A percentile compares a stretch with the other conserved stretches of the same genome.
Conservation (phyloP, 2,113 vertebrate species). For the Poeciliopsis prolifica region DNA sequence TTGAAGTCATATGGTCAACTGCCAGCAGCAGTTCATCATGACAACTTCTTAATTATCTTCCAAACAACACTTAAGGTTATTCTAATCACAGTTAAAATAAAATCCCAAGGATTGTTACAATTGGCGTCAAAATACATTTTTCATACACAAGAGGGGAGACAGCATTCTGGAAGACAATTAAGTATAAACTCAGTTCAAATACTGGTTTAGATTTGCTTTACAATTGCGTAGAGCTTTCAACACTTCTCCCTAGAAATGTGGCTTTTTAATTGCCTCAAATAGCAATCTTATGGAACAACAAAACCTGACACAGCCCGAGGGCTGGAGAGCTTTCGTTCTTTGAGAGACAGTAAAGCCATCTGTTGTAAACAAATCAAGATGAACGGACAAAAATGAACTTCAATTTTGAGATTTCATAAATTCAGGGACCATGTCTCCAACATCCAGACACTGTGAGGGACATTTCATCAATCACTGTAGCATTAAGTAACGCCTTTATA, state of each 20-base stretch:
- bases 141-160: not conserved
- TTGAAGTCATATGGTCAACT: not conserved
- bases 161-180: not conserved
- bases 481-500: slow-evolving; percentile 42
- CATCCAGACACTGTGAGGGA: slow-evolving; percentile 4
- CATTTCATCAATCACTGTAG: slow-evolving; percentile 29
- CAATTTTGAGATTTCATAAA: slow-evolving; percentile 17
- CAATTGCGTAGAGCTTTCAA: slow-evolving; percentile 12
- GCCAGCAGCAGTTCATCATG: not conserved
- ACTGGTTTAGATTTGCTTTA: not conserved
- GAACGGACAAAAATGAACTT: not conserved
- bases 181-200: not conserved
- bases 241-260: slow-evolving; percentile 39
- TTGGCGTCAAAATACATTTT: not conserved
- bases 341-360: slow-evolving; percentile 23
- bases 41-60: not conserved
- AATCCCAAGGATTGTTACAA: not conserved
- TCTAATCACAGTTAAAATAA: not conserved
- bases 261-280: slow-evolving; percentile 29
- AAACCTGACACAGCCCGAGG: slow-evolving; percentile 36
- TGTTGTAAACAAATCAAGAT: slow-evolving; percentile 15
- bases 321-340: not conserved
- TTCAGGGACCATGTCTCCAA: not conserved
- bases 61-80: not conserved
- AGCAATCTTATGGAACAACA: slow-evolving; percentile 30